Evolutionary conservation across 2,113 vertebrate genomes (phyloP).

Genomic region (Phasianus colchicus): DNA sequence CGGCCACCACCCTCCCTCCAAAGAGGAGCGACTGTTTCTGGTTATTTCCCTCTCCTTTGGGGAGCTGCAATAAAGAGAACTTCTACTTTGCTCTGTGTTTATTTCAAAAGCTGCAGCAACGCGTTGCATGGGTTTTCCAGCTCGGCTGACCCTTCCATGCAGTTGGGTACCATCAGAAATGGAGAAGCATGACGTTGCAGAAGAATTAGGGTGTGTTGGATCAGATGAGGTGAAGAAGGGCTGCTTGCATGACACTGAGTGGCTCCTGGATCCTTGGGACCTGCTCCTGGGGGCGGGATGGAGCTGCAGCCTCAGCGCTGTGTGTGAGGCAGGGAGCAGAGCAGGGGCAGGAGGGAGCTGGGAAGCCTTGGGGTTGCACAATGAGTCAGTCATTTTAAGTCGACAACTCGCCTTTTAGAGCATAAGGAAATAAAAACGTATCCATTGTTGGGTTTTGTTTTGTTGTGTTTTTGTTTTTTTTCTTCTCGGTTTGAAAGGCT

Average conservation of each 20-base stretch:
- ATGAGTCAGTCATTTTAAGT: background rate
- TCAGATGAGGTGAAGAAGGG: background rate
- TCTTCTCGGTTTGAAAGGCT: conserved; percentile 9
- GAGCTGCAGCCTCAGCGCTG: rapidly evolving
- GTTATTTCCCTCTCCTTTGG: conserved; percentile 1
- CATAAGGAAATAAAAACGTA: background rate
- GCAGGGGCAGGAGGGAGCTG: background rate
- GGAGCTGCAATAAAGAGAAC: background rate
- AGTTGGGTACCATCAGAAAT: background rate
- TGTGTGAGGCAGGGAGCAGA: background rate
- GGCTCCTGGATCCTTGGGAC: no score
- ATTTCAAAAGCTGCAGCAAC: background rate
- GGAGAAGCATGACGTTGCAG: background rate
- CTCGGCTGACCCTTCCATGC: background rate
- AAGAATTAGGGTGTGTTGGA: background rate
- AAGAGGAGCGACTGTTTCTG: conserved; percentile 8
- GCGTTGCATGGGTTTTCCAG: background rate
- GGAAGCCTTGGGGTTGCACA: background rate
- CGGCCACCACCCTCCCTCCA: conserved; percentile 42
- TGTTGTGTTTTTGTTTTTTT: background rate
- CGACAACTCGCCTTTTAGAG: background rate
- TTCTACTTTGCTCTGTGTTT: background rate
- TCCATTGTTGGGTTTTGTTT: background rate
- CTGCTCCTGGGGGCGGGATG: background rate
- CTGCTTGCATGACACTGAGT: background rate